phyloP scores from a whole-genome alignment of 2,113 vertebrate species.

The Sminthopsis crassicaudata region DNA sequence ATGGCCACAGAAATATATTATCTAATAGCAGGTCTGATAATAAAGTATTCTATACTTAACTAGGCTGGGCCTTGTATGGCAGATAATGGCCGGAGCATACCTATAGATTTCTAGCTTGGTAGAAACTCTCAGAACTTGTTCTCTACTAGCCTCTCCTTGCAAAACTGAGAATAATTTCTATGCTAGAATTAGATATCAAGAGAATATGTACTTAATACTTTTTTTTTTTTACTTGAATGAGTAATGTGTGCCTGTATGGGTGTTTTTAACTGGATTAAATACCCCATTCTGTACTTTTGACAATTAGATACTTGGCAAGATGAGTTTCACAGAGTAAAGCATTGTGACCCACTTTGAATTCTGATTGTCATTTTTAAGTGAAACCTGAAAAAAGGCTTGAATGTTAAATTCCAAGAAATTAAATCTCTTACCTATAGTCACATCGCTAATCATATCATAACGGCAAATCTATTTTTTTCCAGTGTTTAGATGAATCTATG shows the following conservation, averaged over 20 bases:
- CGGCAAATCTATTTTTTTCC: neutral
- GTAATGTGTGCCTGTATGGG: neutral
- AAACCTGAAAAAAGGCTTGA: neutral
- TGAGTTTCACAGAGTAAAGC: neutral
- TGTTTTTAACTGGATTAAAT: neutral
- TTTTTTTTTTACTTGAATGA: neutral
- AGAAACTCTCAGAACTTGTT: too few species aligned
- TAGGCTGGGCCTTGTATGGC: too few species aligned
- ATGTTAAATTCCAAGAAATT: neutral
- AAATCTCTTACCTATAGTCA: neutral
- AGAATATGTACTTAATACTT: neutral
- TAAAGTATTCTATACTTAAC: too few species aligned
- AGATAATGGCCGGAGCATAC: too few species aligned
- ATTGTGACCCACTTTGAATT: neutral
- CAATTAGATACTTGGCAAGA: neutral
- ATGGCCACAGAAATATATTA: too few species aligned
- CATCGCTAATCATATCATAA: neutral
- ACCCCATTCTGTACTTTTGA: neutral
- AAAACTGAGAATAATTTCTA: neutral
- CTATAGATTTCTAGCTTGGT: too few species aligned
- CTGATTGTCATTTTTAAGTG: neutral
- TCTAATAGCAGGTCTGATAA: too few species aligned
- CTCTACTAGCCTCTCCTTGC: too few species aligned
- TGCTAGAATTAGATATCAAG: neutral
- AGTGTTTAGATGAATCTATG: neutral